These are phyloP conservation scores for Apistogramma diplotaenia DNA, from an alignment of 2,113 vertebrate genomes.

Conservation along the genomic window DNA sequence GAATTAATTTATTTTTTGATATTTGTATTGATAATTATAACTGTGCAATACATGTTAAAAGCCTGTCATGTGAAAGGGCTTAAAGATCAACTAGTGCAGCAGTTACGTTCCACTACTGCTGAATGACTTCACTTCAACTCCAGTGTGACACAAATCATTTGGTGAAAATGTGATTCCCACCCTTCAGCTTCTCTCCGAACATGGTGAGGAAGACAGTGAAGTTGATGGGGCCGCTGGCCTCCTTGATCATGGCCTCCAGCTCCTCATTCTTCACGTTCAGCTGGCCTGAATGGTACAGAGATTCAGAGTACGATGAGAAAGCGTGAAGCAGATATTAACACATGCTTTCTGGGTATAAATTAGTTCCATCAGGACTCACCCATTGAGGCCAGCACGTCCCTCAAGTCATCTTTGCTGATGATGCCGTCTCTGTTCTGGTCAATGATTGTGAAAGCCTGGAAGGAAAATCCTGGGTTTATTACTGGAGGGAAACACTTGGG, in stretches of 20 bases:
- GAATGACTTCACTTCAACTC: background rate
- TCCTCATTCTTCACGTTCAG: constrained; percentile 88
- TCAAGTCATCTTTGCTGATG: constrained; percentile 90
- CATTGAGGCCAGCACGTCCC: constrained; percentile 89
- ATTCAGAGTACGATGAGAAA: background rate
- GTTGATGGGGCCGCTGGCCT: constrained; percentile 90
- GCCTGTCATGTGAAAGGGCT: background rate
- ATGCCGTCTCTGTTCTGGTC: constrained; percentile 93
- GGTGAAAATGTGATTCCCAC: constrained; percentile 56
- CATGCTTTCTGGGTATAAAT: accelerated
- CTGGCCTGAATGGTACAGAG: constrained; percentile 71
- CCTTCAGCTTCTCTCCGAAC: constrained; percentile 94
- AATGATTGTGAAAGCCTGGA: constrained; percentile 89
- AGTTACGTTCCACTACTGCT: background rate
- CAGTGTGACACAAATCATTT: background rate
- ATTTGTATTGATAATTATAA: background rate
- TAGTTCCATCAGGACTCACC: constrained; percentile 67
- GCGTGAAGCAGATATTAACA: too few species aligned
- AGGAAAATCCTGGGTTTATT: background rate
- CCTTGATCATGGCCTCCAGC: constrained; percentile 88
- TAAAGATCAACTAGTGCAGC: background rate
- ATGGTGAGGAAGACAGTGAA: constrained; percentile 93
- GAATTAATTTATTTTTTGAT: background rate
- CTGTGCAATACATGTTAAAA: background rate
- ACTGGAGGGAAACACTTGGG: background rate